Percentiles rank a stretch among this genome's conserved stretches.
These are phyloP conservation scores for Venusia cambrica DNA, from an alignment of 2,888 invertebrate species.

Conservation along the genomic window DNA sequence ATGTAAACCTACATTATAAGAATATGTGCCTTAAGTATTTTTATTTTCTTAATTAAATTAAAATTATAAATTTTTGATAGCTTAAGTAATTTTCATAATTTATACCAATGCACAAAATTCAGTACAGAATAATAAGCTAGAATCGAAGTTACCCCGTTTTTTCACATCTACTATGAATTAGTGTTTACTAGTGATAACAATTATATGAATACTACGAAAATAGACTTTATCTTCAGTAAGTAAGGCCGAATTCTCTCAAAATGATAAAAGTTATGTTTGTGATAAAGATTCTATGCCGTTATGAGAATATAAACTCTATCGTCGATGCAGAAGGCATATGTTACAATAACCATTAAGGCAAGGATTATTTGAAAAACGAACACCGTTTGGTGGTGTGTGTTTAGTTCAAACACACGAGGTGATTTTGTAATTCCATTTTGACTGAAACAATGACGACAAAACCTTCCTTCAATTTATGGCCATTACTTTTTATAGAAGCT, in stretches of 20 bases:
- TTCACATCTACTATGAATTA: slow-evolving; percentile 24
- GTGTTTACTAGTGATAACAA: slow-evolving; percentile 26
- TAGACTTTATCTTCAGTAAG: not conserved
- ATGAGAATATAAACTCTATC: slow-evolving; percentile 10
- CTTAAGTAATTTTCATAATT: too few species aligned
- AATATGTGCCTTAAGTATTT: too few species aligned
- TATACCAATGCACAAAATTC: slow-evolving; percentile 13
- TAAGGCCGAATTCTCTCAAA: slow-evolving; percentile 6
- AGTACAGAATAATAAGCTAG: slow-evolving; percentile 21
- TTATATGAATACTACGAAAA: not conserved
- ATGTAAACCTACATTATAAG: too few species aligned
- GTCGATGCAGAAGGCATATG: not conserved
- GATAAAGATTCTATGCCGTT: slow-evolving; percentile 11
- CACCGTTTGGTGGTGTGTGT: slow-evolving; percentile 27
- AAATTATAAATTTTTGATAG: too few species aligned
- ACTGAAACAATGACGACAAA: too few species aligned
- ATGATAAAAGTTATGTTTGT: slow-evolving; percentile 13
- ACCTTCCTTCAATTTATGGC: too few species aligned
- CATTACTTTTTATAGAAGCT: too few species aligned
- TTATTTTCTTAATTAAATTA: too few species aligned
- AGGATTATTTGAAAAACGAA: slow-evolving; percentile 33
- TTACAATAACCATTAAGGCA: slow-evolving; percentile 6
- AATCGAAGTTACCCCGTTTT: slow-evolving; percentile 28
- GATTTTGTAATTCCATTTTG: slow-evolving; percentile 14
- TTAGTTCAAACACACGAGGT: slow-evolving; percentile 24